phyloP scores from a whole-genome alignment of 2,888 invertebrate genomes.

The Plebejus argus region DNA sequence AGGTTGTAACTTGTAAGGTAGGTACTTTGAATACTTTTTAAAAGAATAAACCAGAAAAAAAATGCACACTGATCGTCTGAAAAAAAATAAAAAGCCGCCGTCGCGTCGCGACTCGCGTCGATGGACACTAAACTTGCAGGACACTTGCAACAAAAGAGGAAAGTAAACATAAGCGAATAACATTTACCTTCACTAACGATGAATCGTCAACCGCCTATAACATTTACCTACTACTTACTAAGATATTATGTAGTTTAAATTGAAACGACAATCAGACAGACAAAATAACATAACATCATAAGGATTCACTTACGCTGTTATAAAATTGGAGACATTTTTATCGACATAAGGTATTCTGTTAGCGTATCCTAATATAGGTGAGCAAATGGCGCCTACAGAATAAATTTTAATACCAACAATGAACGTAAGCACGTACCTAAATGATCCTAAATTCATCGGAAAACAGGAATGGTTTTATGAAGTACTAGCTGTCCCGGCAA shows the following conservation, averaged over 20 bases:
- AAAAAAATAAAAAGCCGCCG: too few species aligned
- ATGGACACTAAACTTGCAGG: too few species aligned
- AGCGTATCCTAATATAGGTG: slow-evolving; percentile 48
- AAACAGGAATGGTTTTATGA: neutral
- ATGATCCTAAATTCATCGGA: neutral
- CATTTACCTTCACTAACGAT: too few species aligned
- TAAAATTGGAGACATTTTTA: slow-evolving; percentile 35
- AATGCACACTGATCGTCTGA: neutral
- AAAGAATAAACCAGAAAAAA: too few species aligned
- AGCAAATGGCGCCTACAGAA: slow-evolving; percentile 37
- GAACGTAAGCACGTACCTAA: neutral
- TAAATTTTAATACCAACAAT: slow-evolving; percentile 32
- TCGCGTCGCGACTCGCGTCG: too few species aligned
- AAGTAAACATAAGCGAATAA: too few species aligned
- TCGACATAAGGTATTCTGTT: slow-evolving; percentile 44
- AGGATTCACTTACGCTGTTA: slow-evolving; percentile 42
- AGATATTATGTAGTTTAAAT: neutral
- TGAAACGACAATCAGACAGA: neutral
- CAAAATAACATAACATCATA: neutral
- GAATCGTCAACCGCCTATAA: too few species aligned
- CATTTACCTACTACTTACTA: too few species aligned
- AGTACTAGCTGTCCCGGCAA: too few species aligned
- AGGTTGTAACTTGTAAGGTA: too few species aligned
- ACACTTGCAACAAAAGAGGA: too few species aligned
- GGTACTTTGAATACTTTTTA: too few species aligned